Conservation (phyloP, 1,140 invertebrate species). For the Drosophila lacertosa region DNA sequence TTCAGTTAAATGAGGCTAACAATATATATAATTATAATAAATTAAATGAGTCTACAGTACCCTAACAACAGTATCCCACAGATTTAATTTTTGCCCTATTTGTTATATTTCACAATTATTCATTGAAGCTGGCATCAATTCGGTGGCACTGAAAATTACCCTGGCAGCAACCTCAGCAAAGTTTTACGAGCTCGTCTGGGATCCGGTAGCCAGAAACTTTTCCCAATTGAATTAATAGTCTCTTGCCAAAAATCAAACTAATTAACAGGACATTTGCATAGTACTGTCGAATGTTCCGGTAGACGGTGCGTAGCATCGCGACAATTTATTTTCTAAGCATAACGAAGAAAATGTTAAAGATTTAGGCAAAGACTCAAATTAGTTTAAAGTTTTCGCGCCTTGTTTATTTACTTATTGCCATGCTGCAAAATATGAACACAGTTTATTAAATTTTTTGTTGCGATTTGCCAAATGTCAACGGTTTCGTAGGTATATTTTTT, state of each 20-base stretch:
- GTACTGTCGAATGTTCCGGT: neutral
- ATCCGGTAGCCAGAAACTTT: constrained; percentile 12
- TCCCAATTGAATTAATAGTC: constrained; percentile 57
- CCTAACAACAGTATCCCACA: neutral
- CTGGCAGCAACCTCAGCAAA: constrained; percentile 32
- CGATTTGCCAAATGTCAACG: too few relatives aligned
- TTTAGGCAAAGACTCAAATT: constrained; percentile 23
- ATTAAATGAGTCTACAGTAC: neutral
- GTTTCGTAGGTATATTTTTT: too few relatives aligned
- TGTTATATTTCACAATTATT: constrained; percentile 4
- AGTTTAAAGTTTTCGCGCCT: too few relatives aligned
- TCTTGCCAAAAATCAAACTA: constrained; percentile 54
- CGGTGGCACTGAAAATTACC: constrained; percentile 16
- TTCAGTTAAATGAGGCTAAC: constrained; percentile 26
- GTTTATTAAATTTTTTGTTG: too few relatives aligned
- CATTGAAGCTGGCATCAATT: constrained; percentile 19
- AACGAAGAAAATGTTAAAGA: constrained; percentile 62
- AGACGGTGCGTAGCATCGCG: neutral
- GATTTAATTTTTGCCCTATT: constrained; percentile 3
- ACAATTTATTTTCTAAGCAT: constrained; percentile 62
- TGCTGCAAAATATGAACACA: too few relatives aligned
- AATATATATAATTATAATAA: constrained; percentile 23
- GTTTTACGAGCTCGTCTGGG: constrained; percentile 63
- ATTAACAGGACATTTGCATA: constrained; percentile 60
- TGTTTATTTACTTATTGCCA: too few relatives aligned